Conservation (phyloP, 2,797 vertebrate genomes). For the Anabacerthia variegaticeps region DNA sequence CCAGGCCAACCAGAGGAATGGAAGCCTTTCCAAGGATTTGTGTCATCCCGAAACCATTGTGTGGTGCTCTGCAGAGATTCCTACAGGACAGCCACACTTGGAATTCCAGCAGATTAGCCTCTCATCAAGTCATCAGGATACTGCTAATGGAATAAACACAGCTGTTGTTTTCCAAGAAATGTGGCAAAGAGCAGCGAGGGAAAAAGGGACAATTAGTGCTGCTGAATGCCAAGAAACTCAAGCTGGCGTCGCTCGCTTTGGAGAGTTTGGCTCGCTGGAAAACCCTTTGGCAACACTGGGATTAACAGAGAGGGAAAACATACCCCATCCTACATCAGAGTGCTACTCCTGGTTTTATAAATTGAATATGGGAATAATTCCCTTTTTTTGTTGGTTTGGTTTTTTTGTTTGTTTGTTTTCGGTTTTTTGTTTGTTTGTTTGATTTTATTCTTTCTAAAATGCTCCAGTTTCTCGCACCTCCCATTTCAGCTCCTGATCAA, state of each 20-base stretch:
- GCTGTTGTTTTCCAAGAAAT: conserved; percentile 84
- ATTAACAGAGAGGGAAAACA: conserved; percentile 25
- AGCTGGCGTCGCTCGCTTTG: conserved; percentile 51
- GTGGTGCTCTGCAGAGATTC: conserved; percentile 51
- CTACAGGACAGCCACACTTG: conserved; percentile 73
- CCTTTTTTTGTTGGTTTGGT: background rate
- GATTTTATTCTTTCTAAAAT: background rate
- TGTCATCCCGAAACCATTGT: conserved; percentile 53
- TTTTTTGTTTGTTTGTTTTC: background rate
- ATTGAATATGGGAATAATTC: background rate
- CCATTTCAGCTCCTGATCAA: background rate
- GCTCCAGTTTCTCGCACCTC: background rate
- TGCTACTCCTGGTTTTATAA: background rate
- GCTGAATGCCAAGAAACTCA: conserved; percentile 66
- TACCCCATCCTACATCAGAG: background rate
- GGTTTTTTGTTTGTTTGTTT: accelerated
- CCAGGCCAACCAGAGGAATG: background rate
- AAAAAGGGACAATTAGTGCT: conserved; percentile 74
- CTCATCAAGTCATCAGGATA: conserved; percentile 78
- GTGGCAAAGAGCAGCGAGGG: conserved; percentile 75
- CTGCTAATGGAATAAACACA: conserved; percentile 80
- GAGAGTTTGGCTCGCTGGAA: conserved; percentile 51
- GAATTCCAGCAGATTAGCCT: conserved; percentile 78
- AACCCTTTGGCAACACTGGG: conserved; percentile 44
- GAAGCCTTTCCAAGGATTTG: conserved; percentile 60